A percentile compares a stretch with the other conserved stretches of the same genome.
Evolutionary conservation across 53 echinoderm and acorn worm species (phyloP).

Genomic region (Mesocentrotus franciscanus): DNA sequence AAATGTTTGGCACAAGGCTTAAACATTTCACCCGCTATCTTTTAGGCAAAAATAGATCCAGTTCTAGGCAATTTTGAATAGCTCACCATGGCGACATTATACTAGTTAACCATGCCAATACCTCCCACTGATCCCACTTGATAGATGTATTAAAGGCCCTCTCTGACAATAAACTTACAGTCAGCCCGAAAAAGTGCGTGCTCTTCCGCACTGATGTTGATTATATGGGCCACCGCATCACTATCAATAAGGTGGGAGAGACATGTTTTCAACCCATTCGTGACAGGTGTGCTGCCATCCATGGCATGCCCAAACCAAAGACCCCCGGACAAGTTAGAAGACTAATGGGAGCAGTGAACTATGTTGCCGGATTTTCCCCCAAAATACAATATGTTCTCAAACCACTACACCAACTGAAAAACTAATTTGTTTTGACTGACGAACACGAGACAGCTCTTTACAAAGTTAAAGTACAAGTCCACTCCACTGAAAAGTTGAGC

Average conservation of each 20-base stretch:
- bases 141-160: too few relatives aligned
- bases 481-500: too few relatives aligned
- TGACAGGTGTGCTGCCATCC: conserved; percentile 62
- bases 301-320: conserved; percentile 48
- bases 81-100: too few relatives aligned
- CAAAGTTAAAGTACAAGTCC: too few relatives aligned
- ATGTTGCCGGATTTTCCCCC: conserved; percentile 52
- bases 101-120: too few relatives aligned
- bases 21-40: conserved; percentile 61
- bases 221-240: conserved; percentile 62
- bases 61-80: too few relatives aligned
- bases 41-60: conserved; percentile 70
- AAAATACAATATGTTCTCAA: conserved; percentile 38
- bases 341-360: neutral
- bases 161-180: conserved; percentile 33
- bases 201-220: conserved; percentile 39
- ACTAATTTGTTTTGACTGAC: conserved; percentile 45
- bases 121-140: too few relatives aligned
- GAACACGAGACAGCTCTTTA: too few relatives aligned
- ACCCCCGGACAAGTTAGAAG: neutral
- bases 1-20: conserved; percentile 67
- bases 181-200: conserved; percentile 54
- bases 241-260: conserved; percentile 27
- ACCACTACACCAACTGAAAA: conserved; percentile 44
- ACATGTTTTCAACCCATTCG: conserved; percentile 47